Conservation (phyloP, 2,888 invertebrate species). For the Tetragonula carbonaria region DNA sequence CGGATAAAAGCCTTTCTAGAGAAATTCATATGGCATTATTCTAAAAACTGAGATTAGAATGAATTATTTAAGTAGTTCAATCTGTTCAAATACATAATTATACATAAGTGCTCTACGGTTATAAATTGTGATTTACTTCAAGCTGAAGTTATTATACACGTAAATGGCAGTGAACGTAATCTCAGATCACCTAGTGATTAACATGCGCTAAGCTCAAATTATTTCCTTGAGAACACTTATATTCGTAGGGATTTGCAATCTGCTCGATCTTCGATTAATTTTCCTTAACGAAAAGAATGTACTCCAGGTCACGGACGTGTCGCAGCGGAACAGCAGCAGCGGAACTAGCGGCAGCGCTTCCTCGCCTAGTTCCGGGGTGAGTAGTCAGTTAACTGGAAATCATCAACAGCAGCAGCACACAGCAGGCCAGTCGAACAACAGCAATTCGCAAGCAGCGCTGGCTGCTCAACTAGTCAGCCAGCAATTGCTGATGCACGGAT, state of each 20-base stretch:
- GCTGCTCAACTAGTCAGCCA: constrained; percentile 83
- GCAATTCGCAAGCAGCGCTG: constrained; percentile 80
- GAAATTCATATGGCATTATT: too few relatives aligned
- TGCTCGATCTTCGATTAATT: background rate
- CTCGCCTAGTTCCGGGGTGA: constrained; percentile 84
- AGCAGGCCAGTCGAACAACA: constrained; percentile 71
- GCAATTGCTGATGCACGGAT: constrained; percentile 82
- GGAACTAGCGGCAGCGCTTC: constrained; percentile 84
- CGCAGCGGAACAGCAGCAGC: constrained; percentile 84
- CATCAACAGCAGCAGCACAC: constrained; percentile 73
- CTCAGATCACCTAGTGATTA: too few relatives aligned
- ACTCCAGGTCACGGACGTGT: constrained; percentile 83
- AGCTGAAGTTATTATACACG: background rate
- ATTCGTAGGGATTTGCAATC: background rate
- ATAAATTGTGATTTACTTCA: background rate
- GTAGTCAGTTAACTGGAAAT: constrained; percentile 83
- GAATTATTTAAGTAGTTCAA: too few relatives aligned
- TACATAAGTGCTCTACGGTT: too few relatives aligned
- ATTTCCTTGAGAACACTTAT: background rate
- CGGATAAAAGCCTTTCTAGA: too few relatives aligned
- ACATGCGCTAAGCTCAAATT: background rate
- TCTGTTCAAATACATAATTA: too few relatives aligned
- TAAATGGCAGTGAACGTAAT: too few relatives aligned
- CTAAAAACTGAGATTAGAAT: too few relatives aligned
- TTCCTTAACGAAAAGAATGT: background rate